Percentiles rank a stretch among this genome's conserved stretches.
phyloP scores from a whole-genome alignment of 2,113 vertebrate genomes.

The Calidris pygmaea region DNA sequence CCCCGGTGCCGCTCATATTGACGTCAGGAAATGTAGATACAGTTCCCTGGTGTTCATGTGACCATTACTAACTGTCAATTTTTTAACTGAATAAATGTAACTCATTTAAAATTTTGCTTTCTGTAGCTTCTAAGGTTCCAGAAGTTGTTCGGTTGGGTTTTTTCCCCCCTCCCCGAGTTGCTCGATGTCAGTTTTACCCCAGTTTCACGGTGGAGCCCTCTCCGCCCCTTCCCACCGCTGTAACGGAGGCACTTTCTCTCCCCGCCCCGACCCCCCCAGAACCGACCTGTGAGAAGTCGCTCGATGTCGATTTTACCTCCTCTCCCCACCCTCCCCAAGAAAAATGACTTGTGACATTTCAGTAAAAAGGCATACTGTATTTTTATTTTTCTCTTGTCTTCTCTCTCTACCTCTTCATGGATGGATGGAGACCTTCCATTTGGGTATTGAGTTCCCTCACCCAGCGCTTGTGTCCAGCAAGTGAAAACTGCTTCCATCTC shows the following conservation, averaged over 20 bases:
- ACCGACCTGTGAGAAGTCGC: constrained; percentile 10
- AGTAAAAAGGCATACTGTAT: constrained; percentile 30
- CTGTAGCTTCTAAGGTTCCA: constrained; percentile 47
- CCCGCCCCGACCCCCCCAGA: neutral
- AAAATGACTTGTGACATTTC: constrained; percentile 50
- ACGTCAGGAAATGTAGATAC: constrained; percentile 72
- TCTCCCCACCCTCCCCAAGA: neutral
- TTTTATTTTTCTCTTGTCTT: neutral
- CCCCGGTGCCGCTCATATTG: constrained; percentile 72
- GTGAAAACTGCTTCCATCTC: neutral
- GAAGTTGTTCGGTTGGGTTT: neutral
- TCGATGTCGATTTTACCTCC: neutral
- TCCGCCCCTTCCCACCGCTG: neutral
- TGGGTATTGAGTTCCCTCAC: neutral
- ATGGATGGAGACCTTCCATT: neutral
- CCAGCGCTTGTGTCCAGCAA: neutral
- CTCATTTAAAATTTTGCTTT: constrained; percentile 60
- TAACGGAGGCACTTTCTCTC: constrained; percentile 25
- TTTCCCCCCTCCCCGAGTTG: constrained; percentile 20
- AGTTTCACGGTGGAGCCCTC: neutral
- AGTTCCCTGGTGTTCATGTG: constrained; percentile 67
- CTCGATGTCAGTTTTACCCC: constrained; percentile 39
- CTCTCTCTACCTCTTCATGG: constrained; percentile 30
- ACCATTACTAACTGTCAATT: constrained; percentile 69
- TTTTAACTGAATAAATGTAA: constrained; percentile 73